Conservation (phyloP, 2,113 vertebrate species). For the Paracanthobrama guichenoti region DNA sequence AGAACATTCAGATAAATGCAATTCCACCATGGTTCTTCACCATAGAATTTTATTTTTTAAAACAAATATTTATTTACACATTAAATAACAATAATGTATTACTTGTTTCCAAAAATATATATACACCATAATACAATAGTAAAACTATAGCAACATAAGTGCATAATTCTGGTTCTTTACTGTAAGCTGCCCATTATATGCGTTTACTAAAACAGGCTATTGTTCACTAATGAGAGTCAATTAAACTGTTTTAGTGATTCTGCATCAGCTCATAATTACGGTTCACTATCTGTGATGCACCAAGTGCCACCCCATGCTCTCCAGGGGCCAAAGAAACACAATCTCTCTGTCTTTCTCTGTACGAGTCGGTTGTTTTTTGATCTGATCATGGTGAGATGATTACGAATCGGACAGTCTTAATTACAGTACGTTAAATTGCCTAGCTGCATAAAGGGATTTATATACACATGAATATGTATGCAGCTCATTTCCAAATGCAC, state of each 20-base stretch:
- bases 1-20: background rate
- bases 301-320: background rate
- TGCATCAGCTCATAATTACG: conserved; percentile 31
- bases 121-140: no score
- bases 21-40: background rate
- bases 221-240: conserved; percentile 42
- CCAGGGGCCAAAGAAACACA: background rate
- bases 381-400: conserved; percentile 55
- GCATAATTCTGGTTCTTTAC: background rate
- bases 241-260: conserved; percentile 19
- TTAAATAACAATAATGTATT: no score
- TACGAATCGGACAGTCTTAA: conserved; percentile 64
- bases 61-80: no score
- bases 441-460: conserved; percentile 61
- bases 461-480: conserved; percentile 54
- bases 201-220: conserved; percentile 32
- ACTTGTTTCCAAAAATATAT: no score
- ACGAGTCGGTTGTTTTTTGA: conserved; percentile 53
- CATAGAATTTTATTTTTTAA: no score
- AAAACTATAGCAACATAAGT: background rate
- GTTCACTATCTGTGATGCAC: background rate
- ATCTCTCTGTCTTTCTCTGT: conserved; percentile 37
- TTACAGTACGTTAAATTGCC: conserved; percentile 66
- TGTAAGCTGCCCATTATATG: background rate
- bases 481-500: background rate